Percentiles rank a stretch among this genome's conserved stretches.
Evolutionary conservation across 2,113 vertebrate genomes (phyloP).

Genomic region (Cygnus buccinator): DNA sequence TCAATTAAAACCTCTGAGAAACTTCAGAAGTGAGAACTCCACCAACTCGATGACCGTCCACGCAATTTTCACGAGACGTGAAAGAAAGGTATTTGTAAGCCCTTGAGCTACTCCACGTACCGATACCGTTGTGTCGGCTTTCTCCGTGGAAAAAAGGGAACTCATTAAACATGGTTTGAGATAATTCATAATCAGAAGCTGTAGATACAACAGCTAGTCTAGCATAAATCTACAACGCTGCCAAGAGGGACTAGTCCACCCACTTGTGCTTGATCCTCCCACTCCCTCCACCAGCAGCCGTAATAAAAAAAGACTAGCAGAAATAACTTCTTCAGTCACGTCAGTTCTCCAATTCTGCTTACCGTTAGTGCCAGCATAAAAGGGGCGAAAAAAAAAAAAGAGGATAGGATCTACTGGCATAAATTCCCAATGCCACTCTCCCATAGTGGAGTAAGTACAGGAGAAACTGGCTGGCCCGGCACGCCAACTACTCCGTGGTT

Average conservation of each 20-base stretch:
- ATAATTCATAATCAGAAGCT: neutral
- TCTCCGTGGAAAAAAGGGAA: neutral
- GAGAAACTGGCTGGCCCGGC: neutral
- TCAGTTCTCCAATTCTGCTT: neutral
- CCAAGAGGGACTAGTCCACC: slow-evolving; percentile 30
- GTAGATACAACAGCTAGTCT: neutral
- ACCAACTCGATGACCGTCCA: neutral
- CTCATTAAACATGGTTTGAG: neutral
- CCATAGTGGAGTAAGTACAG: too few relatives aligned
- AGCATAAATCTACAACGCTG: neutral
- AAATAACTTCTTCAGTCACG: slow-evolving; percentile 8
- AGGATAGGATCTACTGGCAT: neutral
- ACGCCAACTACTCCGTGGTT: neutral
- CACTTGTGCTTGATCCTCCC: neutral
- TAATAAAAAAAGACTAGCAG: neutral
- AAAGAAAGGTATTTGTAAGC: neutral
- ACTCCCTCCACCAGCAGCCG: neutral
- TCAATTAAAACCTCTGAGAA: neutral
- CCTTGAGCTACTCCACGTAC: neutral
- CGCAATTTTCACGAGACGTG: neutral
- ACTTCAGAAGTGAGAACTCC: neutral
- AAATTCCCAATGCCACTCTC: neutral
- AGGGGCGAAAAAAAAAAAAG: neutral
- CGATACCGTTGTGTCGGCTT: neutral
- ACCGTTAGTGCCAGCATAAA: neutral